Evolutionary conservation across 2,113 vertebrate genomes (phyloP), one percentile per base, ranked within the genome.

Genomic region (Oryzias javanicus): DNA sequence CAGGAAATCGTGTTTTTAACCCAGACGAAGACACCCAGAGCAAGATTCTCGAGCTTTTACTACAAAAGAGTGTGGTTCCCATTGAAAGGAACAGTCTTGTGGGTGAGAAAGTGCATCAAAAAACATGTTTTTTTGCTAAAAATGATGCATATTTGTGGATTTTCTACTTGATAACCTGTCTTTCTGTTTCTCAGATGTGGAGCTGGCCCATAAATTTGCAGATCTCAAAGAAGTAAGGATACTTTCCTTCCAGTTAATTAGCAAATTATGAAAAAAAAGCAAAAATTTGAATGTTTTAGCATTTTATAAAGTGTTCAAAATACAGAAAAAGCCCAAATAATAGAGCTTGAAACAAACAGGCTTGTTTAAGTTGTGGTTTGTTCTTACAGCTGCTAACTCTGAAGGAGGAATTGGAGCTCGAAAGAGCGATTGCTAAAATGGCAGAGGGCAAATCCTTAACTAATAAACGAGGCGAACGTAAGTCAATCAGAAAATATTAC

Each of bases 401-500:
- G 42, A 88, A 64, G 64, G 85, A 89, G 27, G 70, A 88, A 7
- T 52, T 90, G 66, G 81, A 88, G 45, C 65, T 89, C 60, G 80
- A 90, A 67, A 84, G 63, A 59, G 76, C 89, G 55, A 63, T 91
- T 50, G 79, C 80, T 41, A 86, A 77, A 52, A 53, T 89, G 56
- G 74, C 58, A 49, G 82, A 84, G 47, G 78, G 71, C 25, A 88
- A 79, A 76, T 60, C 83, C 18, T 55, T 72, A 35, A 72, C 52
- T 27, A 73, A 64, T 48, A 92, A 91, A 79, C 82, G 90, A 53
- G 84, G 80, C 10, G 86, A 90, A 75, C 85, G 88, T 89, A 70
- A 76, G 85, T 74, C 13, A 7, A 17, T 48, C 7, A 42, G 4
- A 42, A n/a, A 10, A 2, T 35, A 35, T 35, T 35, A 35, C 10